Percentiles rank a stretch among this genome's conserved stretches.
Evolutionary conservation across 2,113 vertebrate species (phyloP).

Genomic region (Leuciscus idus): DNA sequence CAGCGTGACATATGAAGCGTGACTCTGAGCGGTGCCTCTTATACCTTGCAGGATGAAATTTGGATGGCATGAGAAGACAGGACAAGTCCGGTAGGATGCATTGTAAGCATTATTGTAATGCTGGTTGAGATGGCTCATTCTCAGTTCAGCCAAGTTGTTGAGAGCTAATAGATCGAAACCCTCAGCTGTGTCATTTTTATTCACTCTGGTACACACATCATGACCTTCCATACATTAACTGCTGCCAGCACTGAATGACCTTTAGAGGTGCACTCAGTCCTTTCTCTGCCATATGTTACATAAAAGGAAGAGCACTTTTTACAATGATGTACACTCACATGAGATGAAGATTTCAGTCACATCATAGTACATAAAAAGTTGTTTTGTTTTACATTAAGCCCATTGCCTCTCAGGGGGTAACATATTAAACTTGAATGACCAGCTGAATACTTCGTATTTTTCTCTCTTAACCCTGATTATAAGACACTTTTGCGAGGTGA

Average conservation of each 20-base stretch:
- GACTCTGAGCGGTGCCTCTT: constrained; percentile 58
- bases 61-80: constrained; percentile 57
- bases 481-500: background rate
- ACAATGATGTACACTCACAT: background rate
- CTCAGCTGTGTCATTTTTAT: background rate
- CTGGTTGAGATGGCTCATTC: constrained; percentile 58
- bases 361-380: background rate
- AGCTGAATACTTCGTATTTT: background rate
- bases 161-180: constrained; percentile 25
- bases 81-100: constrained; percentile 64
- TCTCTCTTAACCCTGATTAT: background rate
- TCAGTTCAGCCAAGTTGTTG: constrained; percentile 33
- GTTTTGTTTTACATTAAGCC: background rate
- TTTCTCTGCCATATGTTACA: background rate
- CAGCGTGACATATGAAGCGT: constrained; percentile 40
- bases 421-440: background rate
- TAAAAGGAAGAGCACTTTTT: background rate
- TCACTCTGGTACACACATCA: background rate
- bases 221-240: background rate
- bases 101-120: constrained; percentile 68
- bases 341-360: background rate
- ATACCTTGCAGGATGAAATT: constrained; percentile 51
- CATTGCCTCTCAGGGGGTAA: background rate
- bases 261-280: background rate
- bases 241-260: background rate